Percentiles rank a stretch among this genome's conserved stretches.
Evolutionary conservation across 1,140 invertebrate species (phyloP).

Genomic region (Acromyrmex echinatior): DNA sequence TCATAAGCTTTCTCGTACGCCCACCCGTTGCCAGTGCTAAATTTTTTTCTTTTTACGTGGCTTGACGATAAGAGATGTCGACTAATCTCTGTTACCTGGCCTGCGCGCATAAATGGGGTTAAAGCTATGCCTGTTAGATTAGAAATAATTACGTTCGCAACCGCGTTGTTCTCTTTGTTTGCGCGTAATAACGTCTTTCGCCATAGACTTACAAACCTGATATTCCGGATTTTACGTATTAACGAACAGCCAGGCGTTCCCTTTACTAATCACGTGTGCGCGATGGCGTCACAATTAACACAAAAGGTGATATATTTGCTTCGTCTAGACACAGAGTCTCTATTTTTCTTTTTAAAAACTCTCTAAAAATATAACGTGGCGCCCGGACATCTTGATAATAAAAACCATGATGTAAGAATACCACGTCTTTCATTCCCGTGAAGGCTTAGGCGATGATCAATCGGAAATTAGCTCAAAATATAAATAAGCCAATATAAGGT

Average conservation of each 20-base stretch:
- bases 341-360: constrained; percentile 10
- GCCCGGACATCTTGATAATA: neutral
- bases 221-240: constrained; percentile 73
- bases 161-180: constrained; percentile 66
- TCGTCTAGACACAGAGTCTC: neutral
- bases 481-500: no score
- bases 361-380: neutral
- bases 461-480: no score
- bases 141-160: constrained; percentile 69
- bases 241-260: constrained; percentile 48
- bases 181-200: constrained; percentile 70
- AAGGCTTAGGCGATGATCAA: no score
- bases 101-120: constrained; percentile 44
- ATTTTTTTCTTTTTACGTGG: constrained; percentile 5
- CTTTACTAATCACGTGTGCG: constrained; percentile 65
- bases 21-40: neutral
- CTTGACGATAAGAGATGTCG: constrained; percentile 60
- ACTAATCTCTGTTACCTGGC: constrained; percentile 50
- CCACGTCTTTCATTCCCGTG: no score
- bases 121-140: constrained; percentile 64
- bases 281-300: constrained; percentile 63
- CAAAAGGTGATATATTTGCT: constrained; percentile 33
- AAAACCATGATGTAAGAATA: no score
- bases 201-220: constrained; percentile 60
- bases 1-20: constrained; percentile 66